Conservation (phyloP, 2,113 vertebrate species). For the Oophaga pumilio region DNA sequence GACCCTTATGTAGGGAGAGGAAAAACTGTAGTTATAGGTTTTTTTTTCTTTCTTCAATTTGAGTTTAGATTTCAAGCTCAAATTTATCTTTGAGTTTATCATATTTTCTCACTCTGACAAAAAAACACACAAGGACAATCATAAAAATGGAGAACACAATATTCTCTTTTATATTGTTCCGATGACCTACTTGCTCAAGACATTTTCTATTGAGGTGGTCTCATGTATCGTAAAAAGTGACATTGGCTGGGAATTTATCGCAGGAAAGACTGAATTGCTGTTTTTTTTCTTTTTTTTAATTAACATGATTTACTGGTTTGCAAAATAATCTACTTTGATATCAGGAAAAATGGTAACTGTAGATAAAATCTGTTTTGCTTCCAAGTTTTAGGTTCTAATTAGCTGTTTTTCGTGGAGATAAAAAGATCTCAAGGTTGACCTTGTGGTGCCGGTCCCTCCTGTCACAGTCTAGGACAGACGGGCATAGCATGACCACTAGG, state of each 20-base stretch:
- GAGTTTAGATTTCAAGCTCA: background rate
- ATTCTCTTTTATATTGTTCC: conserved; percentile 29
- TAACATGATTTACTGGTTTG: background rate
- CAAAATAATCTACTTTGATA: background rate
- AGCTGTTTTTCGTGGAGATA: background rate
- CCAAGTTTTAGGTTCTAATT: too few species aligned
- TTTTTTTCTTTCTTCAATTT: background rate
- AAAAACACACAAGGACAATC: conserved; percentile 15
- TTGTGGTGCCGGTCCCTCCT: background rate
- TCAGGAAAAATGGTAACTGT: background rate
- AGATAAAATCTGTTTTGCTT: background rate
- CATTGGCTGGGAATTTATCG: conserved; percentile 16
- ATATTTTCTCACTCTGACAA: conserved; percentile 40
- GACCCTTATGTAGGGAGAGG: background rate
- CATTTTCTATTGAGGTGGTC: conserved; percentile 36
- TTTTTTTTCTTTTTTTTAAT: background rate
- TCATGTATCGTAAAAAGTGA: conserved; percentile 34
- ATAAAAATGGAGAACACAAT: conserved; percentile 42
- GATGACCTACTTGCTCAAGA: conserved; percentile 6
- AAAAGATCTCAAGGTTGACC: background rate
- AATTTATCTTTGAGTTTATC: conserved; percentile 35
- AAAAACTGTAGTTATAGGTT: background rate
- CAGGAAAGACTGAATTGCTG: background rate
- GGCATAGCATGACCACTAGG: background rate
- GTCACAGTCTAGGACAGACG: background rate